Evolutionary conservation across 2,113 vertebrate species (phyloP).

Genomic region (Zapornia atra): DNA sequence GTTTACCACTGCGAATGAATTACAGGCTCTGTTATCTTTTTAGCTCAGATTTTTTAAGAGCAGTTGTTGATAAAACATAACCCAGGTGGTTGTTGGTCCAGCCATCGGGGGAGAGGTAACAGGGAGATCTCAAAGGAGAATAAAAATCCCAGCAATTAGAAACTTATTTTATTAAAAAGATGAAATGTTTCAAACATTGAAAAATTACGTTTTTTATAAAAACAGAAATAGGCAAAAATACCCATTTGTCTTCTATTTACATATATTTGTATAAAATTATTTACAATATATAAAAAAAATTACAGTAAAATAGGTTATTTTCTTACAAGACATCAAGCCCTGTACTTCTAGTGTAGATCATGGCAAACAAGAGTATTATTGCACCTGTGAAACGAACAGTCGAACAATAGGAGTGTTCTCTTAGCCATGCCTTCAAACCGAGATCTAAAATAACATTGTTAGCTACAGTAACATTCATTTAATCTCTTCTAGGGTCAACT

Average conservation of each 20-base stretch:
- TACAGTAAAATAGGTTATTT: constrained; percentile 82
- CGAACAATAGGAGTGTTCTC: constrained; percentile 67
- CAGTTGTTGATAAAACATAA: neutral
- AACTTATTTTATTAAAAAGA: constrained; percentile 75
- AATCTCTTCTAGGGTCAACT: constrained; percentile 74
- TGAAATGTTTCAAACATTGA: constrained; percentile 55
- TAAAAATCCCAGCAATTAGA: constrained; percentile 15
- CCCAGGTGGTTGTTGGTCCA: neutral
- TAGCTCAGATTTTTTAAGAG: neutral
- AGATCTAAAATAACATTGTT: constrained; percentile 34
- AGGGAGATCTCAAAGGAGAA: neutral
- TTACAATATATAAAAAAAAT: constrained; percentile 82
- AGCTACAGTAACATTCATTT: constrained; percentile 71
- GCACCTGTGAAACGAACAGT: constrained; percentile 80
- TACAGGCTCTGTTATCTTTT: neutral
- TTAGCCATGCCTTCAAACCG: constrained; percentile 78
- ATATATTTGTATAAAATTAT: constrained; percentile 88
- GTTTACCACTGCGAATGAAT: neutral
- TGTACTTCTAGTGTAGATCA: constrained; percentile 85
- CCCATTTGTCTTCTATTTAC: constrained; percentile 85
- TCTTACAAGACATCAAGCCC: constrained; percentile 89
- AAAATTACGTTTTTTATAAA: constrained; percentile 58
- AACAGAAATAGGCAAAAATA: constrained; percentile 67
- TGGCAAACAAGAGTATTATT: constrained; percentile 77
- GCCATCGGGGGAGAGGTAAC: neutral